phyloP scores from a whole-genome alignment of 2,888 invertebrate species.

The Andrena bicolor region DNA sequence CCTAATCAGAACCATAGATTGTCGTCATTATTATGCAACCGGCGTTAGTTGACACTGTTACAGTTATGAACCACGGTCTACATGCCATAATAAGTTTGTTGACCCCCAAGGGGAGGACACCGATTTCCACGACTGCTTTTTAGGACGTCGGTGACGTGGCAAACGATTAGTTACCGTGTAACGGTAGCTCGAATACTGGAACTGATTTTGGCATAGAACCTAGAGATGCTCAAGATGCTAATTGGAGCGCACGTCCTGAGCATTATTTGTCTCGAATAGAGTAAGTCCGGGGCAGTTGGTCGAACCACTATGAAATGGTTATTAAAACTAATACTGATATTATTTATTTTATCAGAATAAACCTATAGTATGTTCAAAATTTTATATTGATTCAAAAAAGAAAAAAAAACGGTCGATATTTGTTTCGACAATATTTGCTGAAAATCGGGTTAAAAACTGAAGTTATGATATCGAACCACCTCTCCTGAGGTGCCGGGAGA shows the following conservation, averaged over 20 bases:
- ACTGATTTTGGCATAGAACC: not conserved
- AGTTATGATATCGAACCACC: too few relatives aligned
- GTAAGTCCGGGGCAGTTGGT: too few relatives aligned
- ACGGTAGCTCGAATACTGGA: not conserved
- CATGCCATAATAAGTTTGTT: constrained; percentile 50
- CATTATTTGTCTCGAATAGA: not conserved
- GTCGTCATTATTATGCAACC: constrained; percentile 61
- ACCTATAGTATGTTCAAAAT: too few relatives aligned
- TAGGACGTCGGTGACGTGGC: not conserved
- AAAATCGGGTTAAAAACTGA: too few relatives aligned
- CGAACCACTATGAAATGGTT: too few relatives aligned
- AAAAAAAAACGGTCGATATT: too few relatives aligned
- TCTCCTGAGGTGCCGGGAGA: too few relatives aligned
- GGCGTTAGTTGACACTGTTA: constrained; percentile 55
- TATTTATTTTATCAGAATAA: too few relatives aligned
- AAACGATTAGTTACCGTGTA: too few relatives aligned
- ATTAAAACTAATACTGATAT: too few relatives aligned
- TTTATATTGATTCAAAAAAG: too few relatives aligned
- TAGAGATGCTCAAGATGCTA: not conserved
- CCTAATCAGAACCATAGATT: constrained; percentile 64
- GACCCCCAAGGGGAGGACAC: constrained; percentile 17
- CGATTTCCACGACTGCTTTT: constrained; percentile 13
- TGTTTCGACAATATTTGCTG: too few relatives aligned
- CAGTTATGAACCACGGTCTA: constrained; percentile 42
- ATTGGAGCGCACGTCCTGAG: not conserved